These are phyloP conservation scores for Porites lobata DNA, from an alignment of 92 coral and sea anemone genomes.

Conservation along the genomic window DNA sequence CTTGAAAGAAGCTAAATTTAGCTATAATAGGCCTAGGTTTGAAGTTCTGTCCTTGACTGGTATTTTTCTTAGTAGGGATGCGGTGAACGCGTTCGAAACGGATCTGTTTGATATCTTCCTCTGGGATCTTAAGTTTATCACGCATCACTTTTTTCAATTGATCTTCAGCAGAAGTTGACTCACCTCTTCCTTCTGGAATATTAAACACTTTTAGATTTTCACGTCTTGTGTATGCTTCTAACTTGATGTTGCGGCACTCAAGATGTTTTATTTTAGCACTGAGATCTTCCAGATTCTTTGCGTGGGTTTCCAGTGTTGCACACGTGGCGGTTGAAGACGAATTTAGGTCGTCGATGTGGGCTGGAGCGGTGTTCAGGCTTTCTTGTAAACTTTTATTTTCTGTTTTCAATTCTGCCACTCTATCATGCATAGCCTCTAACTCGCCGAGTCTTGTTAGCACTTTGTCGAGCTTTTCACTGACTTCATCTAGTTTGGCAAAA, in stretches of 20 bases:
- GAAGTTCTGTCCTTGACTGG: too few species aligned
- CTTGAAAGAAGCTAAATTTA: neutral
- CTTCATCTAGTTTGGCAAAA: too few species aligned
- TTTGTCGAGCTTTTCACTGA: too few species aligned
- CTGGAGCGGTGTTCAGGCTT: neutral
- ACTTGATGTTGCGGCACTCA: constrained; percentile 13
- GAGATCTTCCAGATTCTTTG: neutral
- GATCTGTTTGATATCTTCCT: neutral
- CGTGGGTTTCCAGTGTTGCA: too few species aligned
- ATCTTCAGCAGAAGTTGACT: constrained; percentile 1
- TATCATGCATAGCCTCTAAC: neutral
- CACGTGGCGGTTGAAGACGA: neutral
- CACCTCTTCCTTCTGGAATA: constrained; percentile 9
- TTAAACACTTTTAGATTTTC: constrained; percentile 14
- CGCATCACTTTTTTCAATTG: constrained; percentile 3
- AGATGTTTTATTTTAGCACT: constrained; percentile 1
- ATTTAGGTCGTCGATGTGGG: neutral
- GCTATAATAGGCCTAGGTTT: too few species aligned
- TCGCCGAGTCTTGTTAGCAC: neutral
- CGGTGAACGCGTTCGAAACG: too few species aligned
- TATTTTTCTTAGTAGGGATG: too few species aligned
- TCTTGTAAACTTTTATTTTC: constrained; percentile 2
- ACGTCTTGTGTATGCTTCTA: constrained; percentile 9
- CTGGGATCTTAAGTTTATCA: constrained; percentile 14
- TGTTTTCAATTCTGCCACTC: constrained; percentile 8